phyloP scores from a whole-genome alignment of 2,797 vertebrate species.

The Prionace glauca region DNA sequence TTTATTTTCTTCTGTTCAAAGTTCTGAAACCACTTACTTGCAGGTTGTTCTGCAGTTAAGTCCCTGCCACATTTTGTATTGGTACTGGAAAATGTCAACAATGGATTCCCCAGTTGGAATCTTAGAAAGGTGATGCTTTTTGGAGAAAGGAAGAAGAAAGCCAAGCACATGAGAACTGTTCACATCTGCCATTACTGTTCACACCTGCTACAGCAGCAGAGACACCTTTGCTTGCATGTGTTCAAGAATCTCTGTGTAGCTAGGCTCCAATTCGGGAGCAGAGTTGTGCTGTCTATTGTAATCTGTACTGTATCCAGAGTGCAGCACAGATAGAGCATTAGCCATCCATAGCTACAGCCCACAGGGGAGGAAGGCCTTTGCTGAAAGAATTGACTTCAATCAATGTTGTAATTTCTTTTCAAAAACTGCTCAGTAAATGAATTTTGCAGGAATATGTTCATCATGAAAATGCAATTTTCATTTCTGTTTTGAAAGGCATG shows the following conservation, averaged over 20 bases:
- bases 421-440: not conserved
- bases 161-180: not conserved
- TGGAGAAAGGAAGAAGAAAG: not conserved
- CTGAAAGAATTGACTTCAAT: not conserved
- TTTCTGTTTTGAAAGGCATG: conserved; percentile 56
- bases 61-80: not conserved
- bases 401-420: not conserved
- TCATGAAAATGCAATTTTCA: not conserved
- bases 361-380: too few relatives aligned
- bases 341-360: not conserved
- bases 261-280: not conserved
- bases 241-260: not conserved
- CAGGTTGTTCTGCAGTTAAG: not conserved
- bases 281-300: not conserved
- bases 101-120: not conserved
- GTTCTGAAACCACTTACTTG: not conserved
- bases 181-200: not conserved
- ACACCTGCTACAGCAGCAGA: not conserved
- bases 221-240: too few relatives aligned
- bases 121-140: not conserved
- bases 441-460: not conserved
- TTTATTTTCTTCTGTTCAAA: not conserved
- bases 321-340: not conserved
- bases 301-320: not conserved
- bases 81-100: not conserved